These are phyloP conservation scores for Acholoe squamosa DNA, from an alignment of 2,888 invertebrate species.

Conservation along the genomic window DNA sequence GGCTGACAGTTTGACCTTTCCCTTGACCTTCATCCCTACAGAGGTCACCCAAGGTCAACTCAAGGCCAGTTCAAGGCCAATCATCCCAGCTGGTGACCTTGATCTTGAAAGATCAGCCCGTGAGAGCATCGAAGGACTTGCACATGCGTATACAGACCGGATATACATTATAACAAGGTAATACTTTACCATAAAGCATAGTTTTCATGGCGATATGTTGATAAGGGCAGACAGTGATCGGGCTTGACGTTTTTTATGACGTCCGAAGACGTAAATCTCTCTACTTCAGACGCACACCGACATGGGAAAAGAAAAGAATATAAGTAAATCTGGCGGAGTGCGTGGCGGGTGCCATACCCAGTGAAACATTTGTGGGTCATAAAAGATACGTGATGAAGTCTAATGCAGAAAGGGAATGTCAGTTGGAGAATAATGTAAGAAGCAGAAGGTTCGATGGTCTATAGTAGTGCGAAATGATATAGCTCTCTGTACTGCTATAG, in stretches of 20 bases:
- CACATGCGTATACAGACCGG: too few relatives aligned
- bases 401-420: too few relatives aligned
- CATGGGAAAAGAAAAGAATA: too few relatives aligned
- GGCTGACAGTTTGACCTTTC: not conserved
- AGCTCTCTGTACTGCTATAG: too few relatives aligned
- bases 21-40: not conserved
- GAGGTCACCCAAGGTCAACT: conserved; percentile 13
- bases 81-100: conserved; percentile 15
- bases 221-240: not conserved
- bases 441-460: too few relatives aligned
- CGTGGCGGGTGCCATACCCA: too few relatives aligned
- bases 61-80: conserved; percentile 1
- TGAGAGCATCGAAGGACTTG: not conserved
- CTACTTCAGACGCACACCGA: too few relatives aligned
- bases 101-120: not conserved
- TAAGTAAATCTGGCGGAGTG: too few relatives aligned
- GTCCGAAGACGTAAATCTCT: not conserved
- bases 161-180: not conserved
- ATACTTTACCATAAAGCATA: not conserved
- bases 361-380: too few relatives aligned
- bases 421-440: too few relatives aligned
- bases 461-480: too few relatives aligned
- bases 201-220: not conserved
- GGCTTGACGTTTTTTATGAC: not conserved
- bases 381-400: too few relatives aligned